Evolutionary conservation across 1,140 invertebrate genomes (phyloP), one percentile per base, ranked within the genome.

Genomic region (Drosophila fuyamai): DNA sequence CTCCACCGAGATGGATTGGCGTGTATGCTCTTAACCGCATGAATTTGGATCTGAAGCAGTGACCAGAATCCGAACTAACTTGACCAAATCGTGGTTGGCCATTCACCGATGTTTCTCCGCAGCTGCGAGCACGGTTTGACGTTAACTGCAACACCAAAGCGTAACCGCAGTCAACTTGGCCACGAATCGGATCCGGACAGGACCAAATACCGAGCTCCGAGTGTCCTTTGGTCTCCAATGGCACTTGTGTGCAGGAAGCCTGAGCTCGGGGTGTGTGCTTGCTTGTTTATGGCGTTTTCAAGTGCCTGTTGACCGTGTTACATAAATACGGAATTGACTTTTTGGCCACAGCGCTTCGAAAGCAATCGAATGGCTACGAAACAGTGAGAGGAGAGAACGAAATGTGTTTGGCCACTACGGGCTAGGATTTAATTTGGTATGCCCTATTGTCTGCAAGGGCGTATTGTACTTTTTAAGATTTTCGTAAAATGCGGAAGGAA

Each of bases 261-360:
- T 63, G 51, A 63, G 44, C 29, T 57, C 4, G 32, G 51, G 18
- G 56, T 44, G 59, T 29, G 65, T 80, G 60, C 40, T 55, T 79
- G 51, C 83, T 88, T 83, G 83, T 86, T 86, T 86, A 86, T 86
- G 76, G 76, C 60, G 43, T 74, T 73, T 83, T 53, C 79, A 83
- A 86, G 67, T 83, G 83, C 66, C 79, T 65, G 79, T 73, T 83
- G 83, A 79, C 83, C 83, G 76, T 82, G 83, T 61, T 82, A 79
- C 84, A 86, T 86, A 86, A 86, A 86, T 88, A 83, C 83, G 53
- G 81, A 88, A 86, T 86, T 86, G 83, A 79, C 83, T 86, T 88
- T 83, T 53, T 83, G 76, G 79, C 57, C 71, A 72, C 51, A 71
- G 56, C 53, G 56, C 50, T 60, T 53, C 47, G 47, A 63, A 68